These are phyloP conservation scores for Venusia cambrica DNA, from an alignment of 2,888 invertebrate species.

Conservation along the genomic window DNA sequence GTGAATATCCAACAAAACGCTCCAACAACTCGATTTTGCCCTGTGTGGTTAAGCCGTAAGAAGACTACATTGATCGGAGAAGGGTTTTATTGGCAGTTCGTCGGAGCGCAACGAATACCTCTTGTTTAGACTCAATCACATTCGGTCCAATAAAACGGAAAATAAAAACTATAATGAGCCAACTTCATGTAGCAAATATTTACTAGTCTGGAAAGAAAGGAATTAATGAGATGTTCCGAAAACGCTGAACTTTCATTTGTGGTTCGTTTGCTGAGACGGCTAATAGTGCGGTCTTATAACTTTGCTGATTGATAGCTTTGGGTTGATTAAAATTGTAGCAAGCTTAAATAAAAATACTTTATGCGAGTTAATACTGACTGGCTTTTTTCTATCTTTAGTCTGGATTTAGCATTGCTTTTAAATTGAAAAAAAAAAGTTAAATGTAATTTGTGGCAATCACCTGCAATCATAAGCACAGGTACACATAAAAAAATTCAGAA, in stretches of 20 bases:
- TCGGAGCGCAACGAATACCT: conserved; percentile 50
- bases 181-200: conserved; percentile 68
- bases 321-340: conserved; percentile 5
- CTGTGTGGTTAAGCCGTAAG: conserved; percentile 14
- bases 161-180: conserved; percentile 70
- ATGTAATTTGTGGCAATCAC: too few relatives aligned
- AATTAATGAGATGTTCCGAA: conserved; percentile 27
- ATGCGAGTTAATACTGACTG: too few relatives aligned
- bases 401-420: too few relatives aligned
- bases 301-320: conserved; percentile 21
- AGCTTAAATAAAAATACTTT: conserved; percentile 1
- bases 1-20: too few relatives aligned
- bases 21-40: not conserved
- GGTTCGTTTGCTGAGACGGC: conserved; percentile 38
- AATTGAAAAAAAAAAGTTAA: too few relatives aligned
- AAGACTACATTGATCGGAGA: conserved; percentile 54
- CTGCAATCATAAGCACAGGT: too few relatives aligned
- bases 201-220: conserved; percentile 47
- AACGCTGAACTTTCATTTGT: conserved; percentile 20
- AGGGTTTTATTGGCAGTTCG: conserved; percentile 60
- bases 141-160: conserved; percentile 48
- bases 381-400: too few relatives aligned
- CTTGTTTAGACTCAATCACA: conserved; percentile 73
- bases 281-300: conserved; percentile 40
- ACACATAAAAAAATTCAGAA: too few relatives aligned